Percentiles rank a stretch among this genome's conserved stretches.
phyloP scores from a whole-genome alignment of 2,888 invertebrate species.

The Diarsia brunnea region DNA sequence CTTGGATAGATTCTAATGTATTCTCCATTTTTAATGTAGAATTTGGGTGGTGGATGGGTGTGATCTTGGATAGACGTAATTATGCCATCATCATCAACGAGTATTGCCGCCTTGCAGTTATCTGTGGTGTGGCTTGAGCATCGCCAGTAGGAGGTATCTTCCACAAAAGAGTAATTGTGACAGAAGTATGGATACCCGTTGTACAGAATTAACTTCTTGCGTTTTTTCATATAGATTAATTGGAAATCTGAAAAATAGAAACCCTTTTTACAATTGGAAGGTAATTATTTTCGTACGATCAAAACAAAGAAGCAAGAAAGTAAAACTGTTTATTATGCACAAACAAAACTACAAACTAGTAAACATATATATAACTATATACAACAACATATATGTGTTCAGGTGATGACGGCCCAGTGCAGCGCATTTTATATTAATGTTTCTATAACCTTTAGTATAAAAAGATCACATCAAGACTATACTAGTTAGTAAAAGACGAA shows the following conservation, averaged over 20 bases:
- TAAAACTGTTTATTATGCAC: neutral
- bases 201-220: conserved; percentile 31
- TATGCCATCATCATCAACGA: neutral
- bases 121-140: conserved; percentile 13
- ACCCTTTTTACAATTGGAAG: neutral
- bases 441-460: neutral
- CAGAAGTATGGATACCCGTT: conserved; percentile 19
- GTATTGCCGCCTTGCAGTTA: conserved; percentile 26
- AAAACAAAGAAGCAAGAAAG: neutral
- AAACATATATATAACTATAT: no score
- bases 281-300: neutral
- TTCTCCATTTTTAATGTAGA: neutral
- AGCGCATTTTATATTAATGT: neutral
- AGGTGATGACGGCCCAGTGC: neutral
- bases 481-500: neutral
- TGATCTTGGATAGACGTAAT: neutral
- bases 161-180: conserved; percentile 7
- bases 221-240: conserved; percentile 28
- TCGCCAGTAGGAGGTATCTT: conserved; percentile 23
- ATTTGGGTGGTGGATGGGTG: neutral
- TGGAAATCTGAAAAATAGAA: conserved; percentile 24
- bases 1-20: neutral
- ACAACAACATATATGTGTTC: no score
- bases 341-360: neutral
- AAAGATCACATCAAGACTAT: neutral